phyloP scores from a whole-genome alignment of 2,797 vertebrate species.

The Gila robusta region DNA sequence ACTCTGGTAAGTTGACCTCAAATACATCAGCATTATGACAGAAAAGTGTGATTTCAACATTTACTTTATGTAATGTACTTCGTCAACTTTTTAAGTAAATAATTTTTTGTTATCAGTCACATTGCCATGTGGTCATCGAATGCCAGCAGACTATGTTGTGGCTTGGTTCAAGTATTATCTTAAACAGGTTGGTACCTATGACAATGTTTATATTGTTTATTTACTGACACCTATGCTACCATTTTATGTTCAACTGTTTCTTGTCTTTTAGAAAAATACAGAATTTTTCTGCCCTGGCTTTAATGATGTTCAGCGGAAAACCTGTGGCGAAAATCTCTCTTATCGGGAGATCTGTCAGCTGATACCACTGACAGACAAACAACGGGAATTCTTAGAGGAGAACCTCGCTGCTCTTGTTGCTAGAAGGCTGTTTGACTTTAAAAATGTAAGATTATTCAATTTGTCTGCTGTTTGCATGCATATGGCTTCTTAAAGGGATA shows the following conservation, averaged over 20 bases:
- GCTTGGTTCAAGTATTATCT: slow-evolving; percentile 50
- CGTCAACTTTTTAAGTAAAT: no score
- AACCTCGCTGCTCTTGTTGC: slow-evolving; percentile 66
- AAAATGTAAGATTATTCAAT: slow-evolving; percentile 66
- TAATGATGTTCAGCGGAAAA: fast-evolving
- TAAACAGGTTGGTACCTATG: slow-evolving; percentile 47
- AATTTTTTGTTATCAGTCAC: slow-evolving; percentile 6
- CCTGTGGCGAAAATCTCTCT: slow-evolving; percentile 66
- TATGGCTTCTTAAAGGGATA: neutral
- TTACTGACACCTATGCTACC: neutral
- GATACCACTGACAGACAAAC: slow-evolving; percentile 65
- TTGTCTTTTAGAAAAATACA: slow-evolving; percentile 47
- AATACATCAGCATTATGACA: neutral
- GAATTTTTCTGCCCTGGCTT: slow-evolving; percentile 73
- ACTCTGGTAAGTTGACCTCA: neutral
- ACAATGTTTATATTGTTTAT: neutral
- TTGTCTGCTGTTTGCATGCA: neutral
- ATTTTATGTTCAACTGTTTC: slow-evolving; percentile 7
- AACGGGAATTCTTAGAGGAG: slow-evolving; percentile 74
- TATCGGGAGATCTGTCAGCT: slow-evolving; percentile 73
- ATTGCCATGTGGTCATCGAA: slow-evolving; percentile 51
- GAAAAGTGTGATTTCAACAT: neutral
- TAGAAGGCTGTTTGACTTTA: slow-evolving; percentile 68
- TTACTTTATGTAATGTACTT: neutral
- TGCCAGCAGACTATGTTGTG: slow-evolving; percentile 49